These are phyloP conservation scores for Phania funesta DNA, from an alignment of 2,888 invertebrate species.

Conservation along the genomic window DNA sequence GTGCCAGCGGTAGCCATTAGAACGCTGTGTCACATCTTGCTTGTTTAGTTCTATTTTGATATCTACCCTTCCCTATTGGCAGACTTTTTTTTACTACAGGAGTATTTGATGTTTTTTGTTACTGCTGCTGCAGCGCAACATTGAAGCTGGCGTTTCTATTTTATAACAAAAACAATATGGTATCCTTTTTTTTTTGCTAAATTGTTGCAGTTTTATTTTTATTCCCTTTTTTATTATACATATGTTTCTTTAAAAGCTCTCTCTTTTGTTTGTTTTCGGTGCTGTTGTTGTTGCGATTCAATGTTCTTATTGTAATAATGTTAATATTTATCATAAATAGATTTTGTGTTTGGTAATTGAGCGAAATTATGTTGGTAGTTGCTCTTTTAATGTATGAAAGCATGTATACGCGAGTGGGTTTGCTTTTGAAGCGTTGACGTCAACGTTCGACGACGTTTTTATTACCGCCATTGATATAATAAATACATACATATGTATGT, in stretches of 20 bases:
- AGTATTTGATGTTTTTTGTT: constrained; percentile 19
- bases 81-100: constrained; percentile 22
- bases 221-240: background rate
- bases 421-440: constrained; percentile 47
- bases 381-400: constrained; percentile 31
- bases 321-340: constrained; percentile 45
- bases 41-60: too few species aligned
- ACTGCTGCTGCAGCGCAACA: constrained; percentile 3
- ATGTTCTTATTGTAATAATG: background rate
- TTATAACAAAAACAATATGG: constrained; percentile 10
- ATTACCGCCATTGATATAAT: too few species aligned
- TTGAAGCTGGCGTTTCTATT: constrained; percentile 26
- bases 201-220: constrained; percentile 50
- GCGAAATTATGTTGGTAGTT: constrained; percentile 43
- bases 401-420: constrained; percentile 25
- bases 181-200: constrained; percentile 29
- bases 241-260: constrained; percentile 32
- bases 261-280: background rate
- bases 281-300: background rate
- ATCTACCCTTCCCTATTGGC: too few species aligned
- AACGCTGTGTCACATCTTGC: too few species aligned
- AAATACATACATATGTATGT: background rate
- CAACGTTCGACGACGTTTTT: constrained; percentile 46
- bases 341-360: constrained; percentile 41
- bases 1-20: too few species aligned